A percentile compares a stretch with the other conserved stretches of the same genome.
Evolutionary conservation across 2,797 vertebrate genomes (phyloP).

Genomic region (Bryconaethiops microstoma): DNA sequence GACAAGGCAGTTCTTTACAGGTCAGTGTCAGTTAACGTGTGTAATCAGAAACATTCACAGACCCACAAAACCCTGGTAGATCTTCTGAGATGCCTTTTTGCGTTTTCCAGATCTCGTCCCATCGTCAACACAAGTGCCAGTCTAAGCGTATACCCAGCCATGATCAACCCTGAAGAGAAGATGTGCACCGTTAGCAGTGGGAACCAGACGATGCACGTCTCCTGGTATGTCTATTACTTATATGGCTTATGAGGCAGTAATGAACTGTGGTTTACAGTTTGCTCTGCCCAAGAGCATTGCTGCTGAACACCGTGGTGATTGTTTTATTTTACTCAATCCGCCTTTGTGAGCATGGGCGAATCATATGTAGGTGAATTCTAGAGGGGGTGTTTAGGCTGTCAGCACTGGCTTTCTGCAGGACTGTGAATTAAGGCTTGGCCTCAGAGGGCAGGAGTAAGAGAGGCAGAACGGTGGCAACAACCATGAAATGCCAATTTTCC

Average conservation of each 20-base stretch:
- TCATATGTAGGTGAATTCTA: background rate
- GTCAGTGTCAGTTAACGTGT: constrained; percentile 66
- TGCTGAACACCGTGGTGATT: background rate
- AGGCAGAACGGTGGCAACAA: constrained; percentile 28
- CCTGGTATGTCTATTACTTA: constrained; percentile 80
- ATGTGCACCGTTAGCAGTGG: constrained; percentile 76
- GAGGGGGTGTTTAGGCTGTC: constrained; percentile 21
- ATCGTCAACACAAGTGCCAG: constrained; percentile 84
- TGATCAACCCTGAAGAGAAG: constrained; percentile 94
- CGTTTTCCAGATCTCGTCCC: constrained; percentile 81
- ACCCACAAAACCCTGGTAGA: constrained; percentile 58
- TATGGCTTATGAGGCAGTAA: background rate
- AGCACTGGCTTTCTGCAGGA: constrained; percentile 7
- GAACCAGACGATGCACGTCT: constrained; percentile 78
- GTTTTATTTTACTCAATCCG: background rate
- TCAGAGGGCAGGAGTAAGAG: background rate
- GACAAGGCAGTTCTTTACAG: constrained; percentile 88
- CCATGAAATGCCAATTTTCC: constrained; percentile 24
- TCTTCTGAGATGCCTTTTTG: background rate
- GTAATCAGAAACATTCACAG: background rate
- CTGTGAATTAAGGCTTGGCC: constrained; percentile 3
- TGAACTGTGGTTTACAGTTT: background rate
- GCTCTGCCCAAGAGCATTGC: background rate
- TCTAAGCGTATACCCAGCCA: constrained; percentile 82
- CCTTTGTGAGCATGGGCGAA: constrained; percentile 13